Base-by-base conservation (phyloP, 2,113 vertebrate genomes). In the Silurus meridionalis region DNA sequence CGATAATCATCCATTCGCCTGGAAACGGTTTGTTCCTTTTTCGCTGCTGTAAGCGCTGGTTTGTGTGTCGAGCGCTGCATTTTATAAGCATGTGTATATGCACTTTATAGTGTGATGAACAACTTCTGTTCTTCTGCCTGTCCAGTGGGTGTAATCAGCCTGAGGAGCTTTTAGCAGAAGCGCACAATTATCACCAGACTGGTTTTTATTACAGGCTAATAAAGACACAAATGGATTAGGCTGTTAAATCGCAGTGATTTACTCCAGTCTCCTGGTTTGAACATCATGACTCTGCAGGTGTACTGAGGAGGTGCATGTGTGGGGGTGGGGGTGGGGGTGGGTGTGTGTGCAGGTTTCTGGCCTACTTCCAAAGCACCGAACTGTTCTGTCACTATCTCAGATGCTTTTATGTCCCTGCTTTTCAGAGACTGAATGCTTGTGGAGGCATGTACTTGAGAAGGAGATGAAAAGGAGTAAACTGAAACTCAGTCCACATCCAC, bases 161-260 rank as follows among this genome's bases (percentile, higher is more conserved):
- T 86, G 75, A 83, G 91, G 80, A 85, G 91, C 85, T 92, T 94
- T 93, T 92, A 94, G 91, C 89, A 86, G 91, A 92, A 92, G 88
- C 53, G 84, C 85, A 85, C 91, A 89, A 91, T 94, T 92, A 93
- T 85, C 87, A 86, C 89, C 90, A 90, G 90, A 87, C 91, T 87
- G 87, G 91, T 89, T 92, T 79, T 94, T 90, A 91, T 93, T 93
- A 92, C 89, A 88, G 84, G 87, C 89, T 91, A 92, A 91, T 94
- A 94, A 94, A 93, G 92, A 86, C 85, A 63, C 85, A 89, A 91
- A 84, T 91, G 89, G 87, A 90, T 90, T 86, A 88, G 84, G 83
- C 78, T 83, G 83, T 93, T 93, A 94, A 94, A 93, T 94, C 92
- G 92, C 84, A 90, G 78, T 91, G 93, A 93, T 94, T 93, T 93